phyloP scores from a whole-genome alignment of 2,888 invertebrate genomes.

The Ochropleura leucogaster region DNA sequence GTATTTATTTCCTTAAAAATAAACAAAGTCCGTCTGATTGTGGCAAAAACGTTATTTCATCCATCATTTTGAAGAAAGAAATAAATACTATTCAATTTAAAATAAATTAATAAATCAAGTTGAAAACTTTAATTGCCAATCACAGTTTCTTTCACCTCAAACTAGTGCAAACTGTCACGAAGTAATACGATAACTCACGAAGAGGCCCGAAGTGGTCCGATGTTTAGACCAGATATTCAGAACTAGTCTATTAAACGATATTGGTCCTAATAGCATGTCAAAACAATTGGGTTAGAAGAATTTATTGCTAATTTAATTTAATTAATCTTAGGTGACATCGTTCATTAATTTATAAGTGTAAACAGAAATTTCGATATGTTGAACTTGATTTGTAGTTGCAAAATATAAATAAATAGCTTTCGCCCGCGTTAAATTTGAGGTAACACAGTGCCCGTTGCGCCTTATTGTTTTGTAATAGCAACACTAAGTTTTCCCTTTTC shows the following conservation, averaged over 20 bases:
- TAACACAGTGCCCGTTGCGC: too few species aligned
- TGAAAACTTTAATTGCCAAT: conserved; percentile 26
- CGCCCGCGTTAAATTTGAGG: too few species aligned
- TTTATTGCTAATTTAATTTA: conserved; percentile 49
- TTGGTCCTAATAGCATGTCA: conserved; percentile 55
- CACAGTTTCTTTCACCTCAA: conserved; percentile 18
- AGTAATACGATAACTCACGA: conserved; percentile 33
- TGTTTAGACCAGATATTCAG: conserved; percentile 22
- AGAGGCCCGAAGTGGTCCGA: conserved; percentile 23
- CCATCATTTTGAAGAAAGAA: not conserved
- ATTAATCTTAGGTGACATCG: conserved; percentile 28
- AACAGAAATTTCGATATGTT: conserved; percentile 30
- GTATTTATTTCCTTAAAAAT: not conserved
- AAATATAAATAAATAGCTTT: conserved; percentile 3
- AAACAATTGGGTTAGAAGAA: conserved; percentile 64
- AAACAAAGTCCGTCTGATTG: not conserved
- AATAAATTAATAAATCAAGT: conserved; percentile 11
- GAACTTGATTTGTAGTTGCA: not conserved
- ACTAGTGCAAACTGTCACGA: conserved; percentile 18
- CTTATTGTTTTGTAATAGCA: too few species aligned
- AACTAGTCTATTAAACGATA: conserved; percentile 30
- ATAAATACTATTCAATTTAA: conserved; percentile 1
- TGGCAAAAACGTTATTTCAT: not conserved
- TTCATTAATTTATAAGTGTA: conserved; percentile 45
- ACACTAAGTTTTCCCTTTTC: too few species aligned